Evolutionary conservation across 1,140 invertebrate genomes (phyloP).

Genomic region (Metopolophium dirhodum): DNA sequence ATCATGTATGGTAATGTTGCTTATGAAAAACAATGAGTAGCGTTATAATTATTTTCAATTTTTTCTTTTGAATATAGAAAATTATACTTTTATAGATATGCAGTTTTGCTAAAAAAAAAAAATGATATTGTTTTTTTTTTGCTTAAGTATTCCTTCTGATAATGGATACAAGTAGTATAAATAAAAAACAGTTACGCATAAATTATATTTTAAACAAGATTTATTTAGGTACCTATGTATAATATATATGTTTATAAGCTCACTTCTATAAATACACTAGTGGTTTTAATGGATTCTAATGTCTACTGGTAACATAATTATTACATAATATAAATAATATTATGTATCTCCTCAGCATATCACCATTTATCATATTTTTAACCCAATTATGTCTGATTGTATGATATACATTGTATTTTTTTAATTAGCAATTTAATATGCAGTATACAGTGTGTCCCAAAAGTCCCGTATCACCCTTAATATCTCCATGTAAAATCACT

Average conservation of each 20-base stretch:
- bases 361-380: neutral
- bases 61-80: neutral
- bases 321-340: neutral
- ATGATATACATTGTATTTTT: neutral
- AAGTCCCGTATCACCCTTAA: too few species aligned
- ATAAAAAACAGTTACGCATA: neutral
- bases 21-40: neutral
- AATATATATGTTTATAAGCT: neutral
- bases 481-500: too few species aligned
- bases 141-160: neutral
- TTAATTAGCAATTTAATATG: neutral
- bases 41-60: constrained; percentile 2
- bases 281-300: neutral
- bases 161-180: neutral
- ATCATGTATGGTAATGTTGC: neutral
- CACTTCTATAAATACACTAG: neutral
- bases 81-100: neutral
- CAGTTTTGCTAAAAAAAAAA: neutral
- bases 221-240: neutral
- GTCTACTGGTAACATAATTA: neutral
- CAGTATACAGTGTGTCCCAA: too few species aligned
- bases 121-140: neutral
- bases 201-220: neutral
- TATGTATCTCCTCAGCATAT: too few species aligned
- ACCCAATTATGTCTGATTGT: neutral